These are phyloP conservation scores for Brevimyrus niger DNA, from an alignment of 2,113 vertebrate species.

Conservation along the genomic window DNA sequence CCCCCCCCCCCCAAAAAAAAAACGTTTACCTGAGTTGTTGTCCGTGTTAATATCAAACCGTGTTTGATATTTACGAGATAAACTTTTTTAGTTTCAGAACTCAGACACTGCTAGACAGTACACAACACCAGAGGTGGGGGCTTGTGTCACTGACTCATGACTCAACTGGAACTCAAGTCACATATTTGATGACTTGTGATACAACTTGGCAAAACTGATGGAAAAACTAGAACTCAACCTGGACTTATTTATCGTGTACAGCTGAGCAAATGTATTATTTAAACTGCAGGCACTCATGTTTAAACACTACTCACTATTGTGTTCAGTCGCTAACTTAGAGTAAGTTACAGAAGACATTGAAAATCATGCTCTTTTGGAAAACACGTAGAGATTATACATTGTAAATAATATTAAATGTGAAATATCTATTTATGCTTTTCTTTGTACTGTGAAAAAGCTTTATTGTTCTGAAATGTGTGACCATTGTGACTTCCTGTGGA, in stretches of 20 bases:
- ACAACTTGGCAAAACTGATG: too few relatives aligned
- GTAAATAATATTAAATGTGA: background rate
- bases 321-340: background rate
- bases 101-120: too few relatives aligned
- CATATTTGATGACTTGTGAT: too few relatives aligned
- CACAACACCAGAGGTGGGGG: too few relatives aligned
- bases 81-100: too few relatives aligned
- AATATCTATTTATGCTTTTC: background rate
- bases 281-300: background rate
- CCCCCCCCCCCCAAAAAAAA: too few relatives aligned
- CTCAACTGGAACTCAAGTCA: too few relatives aligned
- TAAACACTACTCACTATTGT: background rate
- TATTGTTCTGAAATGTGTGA: background rate
- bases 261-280: background rate
- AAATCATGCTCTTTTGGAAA: background rate
- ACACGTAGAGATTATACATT: background rate
- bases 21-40: too few relatives aligned
- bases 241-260: background rate
- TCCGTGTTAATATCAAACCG: too few relatives aligned
- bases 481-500: background rate
- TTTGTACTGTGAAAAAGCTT: background rate
- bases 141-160: too few relatives aligned
- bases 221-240: too few relatives aligned
- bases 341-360: background rate
- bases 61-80: too few relatives aligned